Evolutionary conservation across 2,888 invertebrate genomes (phyloP), one percentile per base, ranked within the genome.

Genomic region (Barypeithes pellucidus): DNA sequence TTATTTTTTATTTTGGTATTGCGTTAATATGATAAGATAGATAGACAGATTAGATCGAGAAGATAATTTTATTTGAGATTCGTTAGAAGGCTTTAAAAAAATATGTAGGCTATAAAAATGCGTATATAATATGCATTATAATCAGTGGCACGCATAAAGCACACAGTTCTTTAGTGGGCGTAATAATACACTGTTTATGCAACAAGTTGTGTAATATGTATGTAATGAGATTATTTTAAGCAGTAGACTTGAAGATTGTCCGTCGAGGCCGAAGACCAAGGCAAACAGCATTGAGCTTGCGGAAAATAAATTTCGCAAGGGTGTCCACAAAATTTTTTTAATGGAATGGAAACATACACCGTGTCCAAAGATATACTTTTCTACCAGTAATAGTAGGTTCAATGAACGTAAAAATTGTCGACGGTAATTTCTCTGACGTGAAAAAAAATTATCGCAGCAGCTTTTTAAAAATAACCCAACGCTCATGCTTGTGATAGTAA

Each of bases 201-300:
- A 43, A 43, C 16, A 43, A 43, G 43, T 43, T 43, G 16, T 43
- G 43, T 16, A 43, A 43, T 43, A n/a, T 4, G 16, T 43, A 7
- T 43, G 43, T 16, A 43, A 43, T 43, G 16, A n/a, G 43, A 16
- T 43, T 43, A 16, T 43, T 43, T 43, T 16, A 43, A 43, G 7
- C 7, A 43, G 16, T 16, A 14, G 16, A 43, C 43, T 2, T 16
- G 14, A 43, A 43, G 43, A 43, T 16, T 43, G 43, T 43, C 16
- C 43, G n/a, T 7, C 43, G 43, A 43, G 43, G 43, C 14, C 43
- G 43, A 43, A n/a, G 14, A 43, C 43, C 43, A 43, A 43, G 43
- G 43, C 43, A 4, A 43, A 43, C 43, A 43, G 16, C 43, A 16
- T 43, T 8, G 16, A n/a, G 1, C 43, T 39, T 43, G 43, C 43